Evolutionary conservation across 2,113 vertebrate species (phyloP), one percentile per base, ranked within the genome.

Genomic region (Ramphastos sulfuratus): DNA sequence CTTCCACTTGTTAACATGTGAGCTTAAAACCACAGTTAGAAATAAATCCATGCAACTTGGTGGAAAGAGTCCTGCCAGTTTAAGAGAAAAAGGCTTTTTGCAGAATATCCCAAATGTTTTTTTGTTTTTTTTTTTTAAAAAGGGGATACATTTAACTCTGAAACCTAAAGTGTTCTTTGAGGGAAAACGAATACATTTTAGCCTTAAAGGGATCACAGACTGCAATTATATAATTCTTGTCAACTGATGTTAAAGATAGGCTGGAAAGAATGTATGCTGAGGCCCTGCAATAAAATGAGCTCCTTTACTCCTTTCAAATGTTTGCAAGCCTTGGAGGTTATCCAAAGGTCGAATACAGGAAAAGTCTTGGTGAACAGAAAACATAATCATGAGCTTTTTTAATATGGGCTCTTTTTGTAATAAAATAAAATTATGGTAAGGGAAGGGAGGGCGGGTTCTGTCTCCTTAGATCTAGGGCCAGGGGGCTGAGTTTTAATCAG

Each of bases 221-320:
- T 97, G 98, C 98, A 98, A 98, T 99, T 99, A 99, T 98, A 98
- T 98, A 98, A 98, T 98, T 99, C 98, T 98, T 98, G 98, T 98
- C 98, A 98, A 97, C 96, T 96, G 98, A 98, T 98, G 98, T 97
- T 97, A 97, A 97, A 94, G 98, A 98, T 98, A 98, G 98, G 95
- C 55, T 92, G 95, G 84, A 97, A 98, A 97, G 98, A 98, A 98
- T 98, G 98, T 97, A 94, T 96, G 95, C 96, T 97, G 96, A 94
- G 97, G 97, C 95, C 97, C 97, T 96, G 95, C 96, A 97, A 97
- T 97, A 98, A 98, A 98, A 98, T 48, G 96, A 97, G 97, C 98
- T 97, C 97, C 97, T 98, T 98, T 95, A 97, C 97, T 98, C 96
- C 96, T 97, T 97, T 98, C 97, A 97, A 98, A 98, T 96, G 96